Percentiles rank a stretch among this genome's conserved stretches.
Conservation (phyloP, 2,888 invertebrate genomes). For the Cheiracanthium punctorium region DNA sequence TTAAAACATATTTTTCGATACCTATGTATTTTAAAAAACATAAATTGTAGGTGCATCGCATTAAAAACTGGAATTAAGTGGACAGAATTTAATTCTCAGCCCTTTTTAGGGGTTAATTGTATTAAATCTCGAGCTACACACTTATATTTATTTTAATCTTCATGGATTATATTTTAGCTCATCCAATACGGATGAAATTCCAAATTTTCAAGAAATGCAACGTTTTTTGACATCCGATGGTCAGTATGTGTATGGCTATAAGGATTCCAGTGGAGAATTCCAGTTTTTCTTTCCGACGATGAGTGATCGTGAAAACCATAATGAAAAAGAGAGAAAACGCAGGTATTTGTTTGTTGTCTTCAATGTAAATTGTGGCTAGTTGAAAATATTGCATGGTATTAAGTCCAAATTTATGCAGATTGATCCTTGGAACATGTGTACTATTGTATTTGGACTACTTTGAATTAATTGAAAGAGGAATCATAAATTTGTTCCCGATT, state of each 20-base stretch:
- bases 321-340: conserved; percentile 65
- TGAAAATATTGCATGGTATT: not conserved
- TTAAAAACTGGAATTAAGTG: too few relatives aligned
- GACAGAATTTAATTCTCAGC: too few relatives aligned
- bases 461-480: too few relatives aligned
- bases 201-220: conserved; percentile 24
- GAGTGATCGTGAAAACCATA: conserved; percentile 56
- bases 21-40: too few relatives aligned
- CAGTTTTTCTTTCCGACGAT: conserved; percentile 29
- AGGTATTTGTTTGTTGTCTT: conserved; percentile 32
- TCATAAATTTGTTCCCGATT: too few relatives aligned
- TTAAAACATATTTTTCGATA: too few relatives aligned
- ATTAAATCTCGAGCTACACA: too few relatives aligned
- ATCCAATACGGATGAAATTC: not conserved
- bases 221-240: conserved; percentile 49
- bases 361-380: too few relatives aligned
- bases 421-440: not conserved
- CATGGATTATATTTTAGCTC: not conserved
- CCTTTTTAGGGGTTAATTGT: too few relatives aligned
- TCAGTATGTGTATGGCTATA: conserved; percentile 52
- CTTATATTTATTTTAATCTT: too few relatives aligned
- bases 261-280: conserved; percentile 37
- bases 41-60: too few relatives aligned
- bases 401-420: not conserved
- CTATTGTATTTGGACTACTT: too few relatives aligned